Conservation (phyloP, 2,113 vertebrate species). For the Anarrhichthys ocellatus region DNA sequence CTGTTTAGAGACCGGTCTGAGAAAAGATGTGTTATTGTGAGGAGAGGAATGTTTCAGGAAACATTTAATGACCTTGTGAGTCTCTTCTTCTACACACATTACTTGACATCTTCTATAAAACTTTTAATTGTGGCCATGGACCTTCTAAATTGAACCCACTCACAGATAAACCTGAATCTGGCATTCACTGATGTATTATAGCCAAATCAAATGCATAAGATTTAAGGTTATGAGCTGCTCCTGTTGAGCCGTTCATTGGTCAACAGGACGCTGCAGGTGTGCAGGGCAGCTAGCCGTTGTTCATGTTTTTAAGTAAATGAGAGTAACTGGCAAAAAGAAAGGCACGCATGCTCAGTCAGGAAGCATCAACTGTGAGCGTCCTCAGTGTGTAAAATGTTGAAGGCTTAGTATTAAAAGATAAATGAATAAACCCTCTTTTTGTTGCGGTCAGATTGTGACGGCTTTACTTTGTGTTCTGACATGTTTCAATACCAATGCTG, state of each 20-base stretch:
- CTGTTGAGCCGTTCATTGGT: neutral
- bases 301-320: slow-evolving; percentile 7
- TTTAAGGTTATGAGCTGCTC: neutral
- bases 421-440: slow-evolving; percentile 12
- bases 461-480: neutral
- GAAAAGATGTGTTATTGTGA: slow-evolving; percentile 2
- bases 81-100: neutral
- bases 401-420: slow-evolving; percentile 20
- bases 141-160: neutral
- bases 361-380: neutral
- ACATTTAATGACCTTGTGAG: neutral
- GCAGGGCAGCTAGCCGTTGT: neutral
- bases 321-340: neutral
- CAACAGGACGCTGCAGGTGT: neutral
- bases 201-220: neutral
- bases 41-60: neutral
- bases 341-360: neutral
- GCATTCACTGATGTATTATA: neutral
- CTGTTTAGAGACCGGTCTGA: slow-evolving; percentile 5
- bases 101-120: neutral
- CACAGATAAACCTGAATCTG: neutral
- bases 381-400: slow-evolving; percentile 6
- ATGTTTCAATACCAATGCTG: neutral
- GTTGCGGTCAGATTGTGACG: neutral
- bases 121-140: neutral